Evolutionary conservation across 2,888 invertebrate species (phyloP).

Genomic region (Pachliopta kotzebuea): DNA sequence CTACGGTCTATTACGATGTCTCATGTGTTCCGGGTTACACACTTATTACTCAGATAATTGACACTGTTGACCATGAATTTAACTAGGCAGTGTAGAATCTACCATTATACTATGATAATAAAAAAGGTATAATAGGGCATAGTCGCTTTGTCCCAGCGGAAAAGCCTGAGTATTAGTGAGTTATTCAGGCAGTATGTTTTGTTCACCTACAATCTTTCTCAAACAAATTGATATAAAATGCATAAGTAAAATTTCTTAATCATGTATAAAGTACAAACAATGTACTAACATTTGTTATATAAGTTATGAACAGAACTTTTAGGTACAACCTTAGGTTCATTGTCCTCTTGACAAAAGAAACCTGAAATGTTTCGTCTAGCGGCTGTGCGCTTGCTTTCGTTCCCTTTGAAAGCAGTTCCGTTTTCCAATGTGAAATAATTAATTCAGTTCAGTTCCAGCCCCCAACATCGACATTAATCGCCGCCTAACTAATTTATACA

Average conservation of each 20-base stretch:
- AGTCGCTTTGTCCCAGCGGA: no score
- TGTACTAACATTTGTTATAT: neutral
- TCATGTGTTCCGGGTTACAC: neutral
- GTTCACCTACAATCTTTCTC: no score
- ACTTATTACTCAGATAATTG: neutral
- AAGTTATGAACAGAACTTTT: neutral
- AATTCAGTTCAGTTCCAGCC: constrained; percentile 30
- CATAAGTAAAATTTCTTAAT: no score
- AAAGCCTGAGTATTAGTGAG: no score
- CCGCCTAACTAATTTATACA: constrained; percentile 13
- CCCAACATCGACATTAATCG: constrained; percentile 23
- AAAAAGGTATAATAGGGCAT: no score
- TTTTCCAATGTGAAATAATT: constrained; percentile 24
- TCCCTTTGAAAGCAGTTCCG: constrained; percentile 7
- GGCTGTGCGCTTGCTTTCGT: constrained; percentile 1
- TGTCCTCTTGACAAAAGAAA: neutral
- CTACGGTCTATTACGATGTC: constrained; percentile 8
- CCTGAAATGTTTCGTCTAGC: constrained; percentile 5
- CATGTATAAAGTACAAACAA: neutral
- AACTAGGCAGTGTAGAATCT: no score
- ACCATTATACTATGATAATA: no score
- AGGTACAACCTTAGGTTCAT: neutral
- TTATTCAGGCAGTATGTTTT: no score
- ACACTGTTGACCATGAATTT: no score
- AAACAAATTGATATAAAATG: no score